phyloP scores from a whole-genome alignment of 1,140 invertebrate genomes.

The Planococcus citri region DNA sequence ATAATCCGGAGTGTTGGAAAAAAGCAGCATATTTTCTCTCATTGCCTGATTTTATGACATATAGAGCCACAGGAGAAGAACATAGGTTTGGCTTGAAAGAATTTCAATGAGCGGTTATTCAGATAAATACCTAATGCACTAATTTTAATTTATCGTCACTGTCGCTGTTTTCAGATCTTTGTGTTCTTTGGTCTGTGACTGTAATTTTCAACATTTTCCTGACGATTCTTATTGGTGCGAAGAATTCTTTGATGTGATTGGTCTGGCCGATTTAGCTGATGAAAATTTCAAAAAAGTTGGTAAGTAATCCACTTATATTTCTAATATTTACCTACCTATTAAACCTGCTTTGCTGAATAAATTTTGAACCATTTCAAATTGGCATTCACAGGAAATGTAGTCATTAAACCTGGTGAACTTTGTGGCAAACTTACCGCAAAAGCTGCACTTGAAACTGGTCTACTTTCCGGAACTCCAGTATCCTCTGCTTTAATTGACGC shows the following conservation, averaged over 20 bases:
- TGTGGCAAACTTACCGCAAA: conserved; percentile 55
- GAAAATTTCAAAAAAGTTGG: conserved; percentile 67
- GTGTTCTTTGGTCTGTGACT: conserved; percentile 88
- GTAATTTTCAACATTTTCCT: conserved; percentile 57
- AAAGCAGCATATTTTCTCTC: conserved; percentile 71
- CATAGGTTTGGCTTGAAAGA: conserved; percentile 46
- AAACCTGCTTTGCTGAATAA: background rate
- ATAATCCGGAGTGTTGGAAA: conserved; percentile 50
- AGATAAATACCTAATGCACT: background rate
- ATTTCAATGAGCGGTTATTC: no score
- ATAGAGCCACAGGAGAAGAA: conserved; percentile 61
- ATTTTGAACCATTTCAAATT: background rate
- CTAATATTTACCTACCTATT: background rate
- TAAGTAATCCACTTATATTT: conserved; percentile 29
- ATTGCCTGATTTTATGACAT: conserved; percentile 86
- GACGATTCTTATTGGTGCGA: conserved; percentile 49
- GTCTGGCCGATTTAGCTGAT: conserved; percentile 56
- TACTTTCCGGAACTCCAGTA: conserved; percentile 57
- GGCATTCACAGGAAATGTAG: conserved; percentile 39
- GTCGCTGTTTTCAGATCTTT: conserved; percentile 51
- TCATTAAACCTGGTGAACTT: conserved; percentile 55
- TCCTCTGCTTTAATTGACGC: conserved; percentile 87
- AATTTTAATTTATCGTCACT: conserved; percentile 25
- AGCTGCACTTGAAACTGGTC: conserved; percentile 54
- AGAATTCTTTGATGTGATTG: conserved; percentile 59